Conservation (phyloP, 2,113 vertebrate species). For the Morone chrysops region DNA sequence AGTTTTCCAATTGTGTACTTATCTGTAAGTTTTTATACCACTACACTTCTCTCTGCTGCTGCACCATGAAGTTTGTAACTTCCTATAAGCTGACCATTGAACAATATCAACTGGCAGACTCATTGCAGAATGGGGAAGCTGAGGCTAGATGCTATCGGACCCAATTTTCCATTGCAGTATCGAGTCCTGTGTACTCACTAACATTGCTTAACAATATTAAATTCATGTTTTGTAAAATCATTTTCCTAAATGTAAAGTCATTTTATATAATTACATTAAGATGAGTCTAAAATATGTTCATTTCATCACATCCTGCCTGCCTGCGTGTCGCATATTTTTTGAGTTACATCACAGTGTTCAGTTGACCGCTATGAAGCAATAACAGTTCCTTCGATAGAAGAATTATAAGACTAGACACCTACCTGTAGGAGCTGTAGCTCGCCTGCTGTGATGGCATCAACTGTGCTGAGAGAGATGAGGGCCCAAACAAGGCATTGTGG, state of each 20-base stretch:
- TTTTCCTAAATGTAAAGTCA: not conserved
- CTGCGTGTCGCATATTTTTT: not conserved
- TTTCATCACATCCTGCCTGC: slow-evolving; percentile 18
- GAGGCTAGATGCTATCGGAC: slow-evolving; percentile 57
- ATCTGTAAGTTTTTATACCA: not conserved
- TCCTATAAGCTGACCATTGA: slow-evolving; percentile 50
- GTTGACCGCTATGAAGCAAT: not conserved
- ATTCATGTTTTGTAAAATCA: slow-evolving; percentile 9
- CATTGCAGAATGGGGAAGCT: slow-evolving; percentile 74
- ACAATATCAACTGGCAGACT: slow-evolving; percentile 25
- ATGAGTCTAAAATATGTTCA: not conserved
- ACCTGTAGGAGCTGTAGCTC: slow-evolving; percentile 46
- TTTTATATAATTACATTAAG: not conserved
- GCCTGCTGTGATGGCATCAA: slow-evolving; percentile 49
- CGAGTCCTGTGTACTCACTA: not conserved
- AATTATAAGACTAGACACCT: not conserved
- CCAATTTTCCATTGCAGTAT: too few relatives aligned
- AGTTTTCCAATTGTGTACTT: not conserved
- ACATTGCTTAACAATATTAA: not conserved
- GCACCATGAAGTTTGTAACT: slow-evolving; percentile 34
- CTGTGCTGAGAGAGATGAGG: not conserved
- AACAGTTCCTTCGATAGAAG: not conserved
- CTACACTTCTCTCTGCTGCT: slow-evolving; percentile 2
- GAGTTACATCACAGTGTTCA: not conserved
- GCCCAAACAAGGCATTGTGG: slow-evolving; percentile 34